Conservation (phyloP, 1,140 invertebrate genomes). For the Bombus soroeensis region DNA sequence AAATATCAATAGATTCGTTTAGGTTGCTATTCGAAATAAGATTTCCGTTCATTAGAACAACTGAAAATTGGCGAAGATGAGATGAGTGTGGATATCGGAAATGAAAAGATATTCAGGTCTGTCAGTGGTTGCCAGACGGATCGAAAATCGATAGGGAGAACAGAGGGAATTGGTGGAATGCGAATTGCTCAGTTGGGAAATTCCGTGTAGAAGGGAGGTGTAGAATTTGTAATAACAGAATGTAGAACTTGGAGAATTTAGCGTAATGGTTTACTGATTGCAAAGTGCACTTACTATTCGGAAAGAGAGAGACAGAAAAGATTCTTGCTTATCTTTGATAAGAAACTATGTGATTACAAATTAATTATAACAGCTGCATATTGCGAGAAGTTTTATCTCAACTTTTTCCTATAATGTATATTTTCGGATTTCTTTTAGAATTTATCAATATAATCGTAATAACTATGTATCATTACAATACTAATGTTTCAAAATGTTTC, state of each 20-base stretch:
- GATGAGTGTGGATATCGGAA: not conserved
- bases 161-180: not conserved
- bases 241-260: not conserved
- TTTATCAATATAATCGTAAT: too few relatives aligned
- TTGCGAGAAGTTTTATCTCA: too few relatives aligned
- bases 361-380: too few relatives aligned
- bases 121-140: not conserved
- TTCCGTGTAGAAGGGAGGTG: not conserved
- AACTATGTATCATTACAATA: too few relatives aligned
- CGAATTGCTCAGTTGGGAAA: not conserved
- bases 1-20: not conserved
- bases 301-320: not conserved
- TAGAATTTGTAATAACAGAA: slow-evolving; percentile 1
- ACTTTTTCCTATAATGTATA: too few relatives aligned
- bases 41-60: not conserved
- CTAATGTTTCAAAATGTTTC: too few relatives aligned
- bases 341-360: too few relatives aligned
- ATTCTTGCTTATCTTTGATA: not conserved
- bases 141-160: not conserved
- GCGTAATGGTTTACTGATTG: not conserved
- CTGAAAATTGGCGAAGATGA: not conserved
- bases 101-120: not conserved
- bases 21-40: not conserved
- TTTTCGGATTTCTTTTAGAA: too few relatives aligned
- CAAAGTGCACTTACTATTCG: not conserved